phyloP scores from a whole-genome alignment of 1,140 invertebrate genomes.

The Lepidostoma basale region DNA sequence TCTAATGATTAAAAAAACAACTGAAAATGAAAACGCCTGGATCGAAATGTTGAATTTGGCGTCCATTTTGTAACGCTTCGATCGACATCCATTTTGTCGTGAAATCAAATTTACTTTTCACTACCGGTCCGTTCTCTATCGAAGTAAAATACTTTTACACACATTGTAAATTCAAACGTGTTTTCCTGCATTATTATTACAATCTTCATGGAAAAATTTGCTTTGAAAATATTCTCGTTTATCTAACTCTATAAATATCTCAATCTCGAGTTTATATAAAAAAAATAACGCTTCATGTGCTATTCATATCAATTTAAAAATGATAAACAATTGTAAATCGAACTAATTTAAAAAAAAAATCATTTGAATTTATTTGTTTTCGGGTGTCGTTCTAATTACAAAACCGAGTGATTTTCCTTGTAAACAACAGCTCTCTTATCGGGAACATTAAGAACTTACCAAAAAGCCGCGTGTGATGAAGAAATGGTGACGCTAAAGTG shows the following conservation, averaged over 20 bases:
- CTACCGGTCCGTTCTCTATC: slow-evolving; percentile 3
- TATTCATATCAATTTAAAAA: no score
- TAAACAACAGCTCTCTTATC: slow-evolving; percentile 76
- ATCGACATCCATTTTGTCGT: not conserved
- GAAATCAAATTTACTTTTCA: slow-evolving; percentile 6
- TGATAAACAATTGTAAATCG: no score
- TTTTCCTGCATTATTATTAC: no score
- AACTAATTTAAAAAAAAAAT: no score
- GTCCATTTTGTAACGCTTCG: not conserved
- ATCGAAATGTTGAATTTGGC: not conserved
- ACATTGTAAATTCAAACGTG: no score
- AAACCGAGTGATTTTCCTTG: not conserved
- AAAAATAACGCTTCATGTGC: no score
- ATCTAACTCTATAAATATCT: no score
- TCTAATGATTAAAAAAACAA: not conserved
- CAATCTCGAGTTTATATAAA: no score
- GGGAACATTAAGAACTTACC: slow-evolving; percentile 86
- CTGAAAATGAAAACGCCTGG: not conserved
- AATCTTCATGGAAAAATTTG: no score
- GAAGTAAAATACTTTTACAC: no score
- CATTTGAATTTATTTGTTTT: no score
- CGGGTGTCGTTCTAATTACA: not conserved
- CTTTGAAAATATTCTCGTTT: no score
- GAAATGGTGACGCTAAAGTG: slow-evolving; percentile 83
- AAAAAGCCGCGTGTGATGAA: slow-evolving; percentile 85